These are phyloP conservation scores for Charanyca ferruginea DNA, from an alignment of 2,888 invertebrate species.

Conservation along the genomic window DNA sequence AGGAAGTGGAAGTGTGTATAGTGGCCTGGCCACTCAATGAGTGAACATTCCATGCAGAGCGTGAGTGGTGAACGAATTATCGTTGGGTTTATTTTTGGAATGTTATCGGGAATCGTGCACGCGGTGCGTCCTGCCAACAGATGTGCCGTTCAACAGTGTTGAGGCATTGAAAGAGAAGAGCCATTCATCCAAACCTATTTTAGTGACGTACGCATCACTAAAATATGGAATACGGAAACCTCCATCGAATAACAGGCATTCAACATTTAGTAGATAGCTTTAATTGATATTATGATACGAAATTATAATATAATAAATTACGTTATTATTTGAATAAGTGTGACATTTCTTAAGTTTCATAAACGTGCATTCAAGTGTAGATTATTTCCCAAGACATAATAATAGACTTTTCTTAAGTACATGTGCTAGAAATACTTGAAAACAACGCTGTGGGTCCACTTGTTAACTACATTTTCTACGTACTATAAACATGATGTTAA, in stretches of 20 bases:
- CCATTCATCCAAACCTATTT: conserved; percentile 68
- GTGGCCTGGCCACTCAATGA: conserved; percentile 75
- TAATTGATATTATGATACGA: conserved; percentile 24
- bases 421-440: conserved; percentile 16
- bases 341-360: neutral
- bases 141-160: conserved; percentile 76
- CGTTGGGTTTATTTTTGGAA: conserved; percentile 80
- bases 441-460: conserved; percentile 52
- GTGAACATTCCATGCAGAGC: conserved; percentile 77
- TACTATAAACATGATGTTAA: conserved; percentile 44
- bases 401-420: conserved; percentile 21
- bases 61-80: conserved; percentile 82
- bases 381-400: conserved; percentile 21
- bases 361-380: conserved; percentile 12
- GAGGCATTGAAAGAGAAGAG: conserved; percentile 69
- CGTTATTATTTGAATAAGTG: conserved; percentile 22
- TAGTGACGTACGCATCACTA: conserved; percentile 57
- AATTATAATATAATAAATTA: conserved; percentile 23
- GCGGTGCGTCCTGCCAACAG: conserved; percentile 76
- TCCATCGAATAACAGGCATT: conserved; percentile 59
- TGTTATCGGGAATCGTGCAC: conserved; percentile 79
- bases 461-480: conserved; percentile 51
- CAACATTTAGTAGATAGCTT: conserved; percentile 47
- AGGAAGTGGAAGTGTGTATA: conserved; percentile 80
- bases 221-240: conserved; percentile 59